Evolutionary conservation across 1,140 invertebrate genomes (phyloP).

Genomic region (Physella acuta): DNA sequence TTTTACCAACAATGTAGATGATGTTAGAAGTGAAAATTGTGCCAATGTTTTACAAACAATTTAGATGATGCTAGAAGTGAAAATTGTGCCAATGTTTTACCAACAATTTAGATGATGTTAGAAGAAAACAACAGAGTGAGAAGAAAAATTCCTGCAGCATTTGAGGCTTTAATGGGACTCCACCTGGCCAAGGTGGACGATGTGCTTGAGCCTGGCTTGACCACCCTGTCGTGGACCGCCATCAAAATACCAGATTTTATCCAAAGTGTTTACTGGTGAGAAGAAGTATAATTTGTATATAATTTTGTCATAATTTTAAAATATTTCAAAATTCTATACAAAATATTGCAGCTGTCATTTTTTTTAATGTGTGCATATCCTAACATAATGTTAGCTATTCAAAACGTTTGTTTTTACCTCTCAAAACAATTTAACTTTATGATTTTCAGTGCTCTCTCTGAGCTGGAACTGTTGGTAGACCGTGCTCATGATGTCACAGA

Average conservation of each 20-base stretch:
- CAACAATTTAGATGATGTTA: conserved; percentile 57
- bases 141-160: conserved; percentile 80
- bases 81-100: no score
- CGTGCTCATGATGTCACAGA: conserved; percentile 87
- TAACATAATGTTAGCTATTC: background rate
- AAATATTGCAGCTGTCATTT: background rate
- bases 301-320: background rate
- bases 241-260: conserved; percentile 75
- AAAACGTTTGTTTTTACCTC: background rate
- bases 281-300: no score
- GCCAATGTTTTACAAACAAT: no score
- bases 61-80: conserved; percentile 59
- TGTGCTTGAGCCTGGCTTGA: conserved; percentile 74
- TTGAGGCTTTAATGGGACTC: conserved; percentile 82
- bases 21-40: no score
- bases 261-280: conserved; percentile 64
- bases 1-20: no score
- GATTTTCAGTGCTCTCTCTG: conserved; percentile 67
- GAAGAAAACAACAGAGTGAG: conserved; percentile 70
- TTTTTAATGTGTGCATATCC: background rate
- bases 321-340: background rate
- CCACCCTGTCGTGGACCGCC: conserved; percentile 78
- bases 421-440: background rate
- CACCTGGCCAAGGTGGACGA: conserved; percentile 69
- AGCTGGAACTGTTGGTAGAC: conserved; percentile 79